Percentiles rank a stretch among this genome's conserved stretches.
These are phyloP conservation scores for Drosophila orena DNA, from an alignment of 1,140 invertebrate species.

Conservation along the genomic window DNA sequence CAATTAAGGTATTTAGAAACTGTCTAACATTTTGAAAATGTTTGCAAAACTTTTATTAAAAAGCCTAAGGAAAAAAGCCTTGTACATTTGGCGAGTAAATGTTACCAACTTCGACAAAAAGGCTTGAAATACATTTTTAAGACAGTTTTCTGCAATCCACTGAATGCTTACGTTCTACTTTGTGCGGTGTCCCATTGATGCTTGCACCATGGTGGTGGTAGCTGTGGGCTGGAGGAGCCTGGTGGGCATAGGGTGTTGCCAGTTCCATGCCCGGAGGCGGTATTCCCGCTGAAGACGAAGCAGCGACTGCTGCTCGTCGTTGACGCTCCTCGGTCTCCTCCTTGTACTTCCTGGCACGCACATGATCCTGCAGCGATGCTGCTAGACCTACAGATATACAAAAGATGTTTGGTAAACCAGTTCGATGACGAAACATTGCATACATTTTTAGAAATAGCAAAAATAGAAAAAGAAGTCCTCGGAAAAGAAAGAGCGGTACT, in stretches of 20 bases:
- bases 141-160: too few species aligned
- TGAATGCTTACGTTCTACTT: conserved; percentile 73
- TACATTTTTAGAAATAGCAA: too few species aligned
- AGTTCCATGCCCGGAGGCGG: conserved; percentile 33
- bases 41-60: too few species aligned
- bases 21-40: background rate
- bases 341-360: conserved; percentile 89
- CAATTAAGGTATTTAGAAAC: background rate
- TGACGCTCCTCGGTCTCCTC: conserved; percentile 86
- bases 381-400: conserved; percentile 88
- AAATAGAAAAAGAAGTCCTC: too few species aligned
- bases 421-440: too few species aligned
- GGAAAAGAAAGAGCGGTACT: too few species aligned
- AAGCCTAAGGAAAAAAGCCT: too few species aligned
- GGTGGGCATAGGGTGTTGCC: conserved; percentile 53
- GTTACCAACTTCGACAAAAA: too few species aligned
- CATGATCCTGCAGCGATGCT: conserved; percentile 92
- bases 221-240: conserved; percentile 64
- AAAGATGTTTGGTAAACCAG: background rate
- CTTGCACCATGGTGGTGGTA: conserved; percentile 46
- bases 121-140: too few species aligned
- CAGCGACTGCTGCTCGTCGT: conserved; percentile 63
- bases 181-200: conserved; percentile 63
- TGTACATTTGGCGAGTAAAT: too few species aligned
- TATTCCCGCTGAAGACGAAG: conserved; percentile 28